Base-by-base conservation (phyloP, 1,140 invertebrate species). In the Archegozetes longisetosus region DNA sequence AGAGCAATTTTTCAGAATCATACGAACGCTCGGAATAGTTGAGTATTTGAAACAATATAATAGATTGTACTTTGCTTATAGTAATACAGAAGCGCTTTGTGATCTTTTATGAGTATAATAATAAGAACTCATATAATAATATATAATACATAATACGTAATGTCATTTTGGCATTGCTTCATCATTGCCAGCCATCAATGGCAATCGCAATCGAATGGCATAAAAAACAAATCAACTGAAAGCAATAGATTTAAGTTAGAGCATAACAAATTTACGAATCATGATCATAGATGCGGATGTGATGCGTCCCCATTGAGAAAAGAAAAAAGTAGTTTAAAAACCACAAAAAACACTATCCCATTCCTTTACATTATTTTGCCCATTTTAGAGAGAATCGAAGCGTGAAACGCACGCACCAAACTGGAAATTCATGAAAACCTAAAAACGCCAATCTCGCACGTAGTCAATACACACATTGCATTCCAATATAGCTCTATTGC, bases 391-490 rank as follows among this genome's bases (percentile, higher is more conserved):
- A 13, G 6, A 6, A 51, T 20, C 50, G 20, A 26, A 9, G 50
- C 50, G 50, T 20, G 24, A 9, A 51, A 51, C n/a, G 50, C 50
- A 51, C 20, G 50, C 50, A 51, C 24, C 13, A 20, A 51, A 51
- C 50, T 51, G 50, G 50, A 51, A 51, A 51, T 51, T 51, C 50
- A 51, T 51, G 50, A 51, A 51, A 51, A 51, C 20, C 50, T 25
- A 51, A 51, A 47, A 51, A 51, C 50, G 50, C 6, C 20, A 51
- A 51, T 51, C 20, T 51, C 50, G n/a, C 50, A 51, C 50, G 50
- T 51, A 51, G 20, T 25, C 50, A 51, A 26, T 20, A 40, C 32
- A 40, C 32, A 40, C 32, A 6, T 9, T 6, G 32, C 32, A 40
- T 40, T 40, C 17, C 32, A 40, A 40, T 40, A 40, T 40, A 9